Percentiles rank a stretch among this genome's conserved stretches.
phyloP scores from a whole-genome alignment of 2,113 vertebrate genomes.

The Ochotona curzoniae region DNA sequence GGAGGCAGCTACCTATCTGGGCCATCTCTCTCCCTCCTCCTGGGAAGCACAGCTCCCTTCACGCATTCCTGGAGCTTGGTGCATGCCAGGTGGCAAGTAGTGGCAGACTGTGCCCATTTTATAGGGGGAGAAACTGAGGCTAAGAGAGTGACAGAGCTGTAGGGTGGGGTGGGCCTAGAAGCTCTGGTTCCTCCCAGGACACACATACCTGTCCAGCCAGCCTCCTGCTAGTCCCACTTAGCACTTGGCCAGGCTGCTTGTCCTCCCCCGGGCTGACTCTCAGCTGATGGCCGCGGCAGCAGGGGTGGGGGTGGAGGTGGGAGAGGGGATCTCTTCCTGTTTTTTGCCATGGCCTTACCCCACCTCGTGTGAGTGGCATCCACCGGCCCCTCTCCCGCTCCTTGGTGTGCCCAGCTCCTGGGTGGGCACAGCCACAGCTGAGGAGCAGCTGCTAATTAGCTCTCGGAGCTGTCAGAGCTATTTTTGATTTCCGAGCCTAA shows the following conservation, averaged over 20 bases:
- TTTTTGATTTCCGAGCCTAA: slow-evolving; percentile 81
- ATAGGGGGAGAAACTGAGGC: slow-evolving; percentile 25
- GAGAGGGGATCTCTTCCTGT: background rate
- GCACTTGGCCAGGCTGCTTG: no score
- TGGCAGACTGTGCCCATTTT: background rate
- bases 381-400: background rate
- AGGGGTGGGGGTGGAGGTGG: no score
- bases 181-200: background rate
- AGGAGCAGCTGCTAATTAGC: slow-evolving; percentile 80
- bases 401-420: slow-evolving; percentile 7
- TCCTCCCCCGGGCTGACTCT: background rate
- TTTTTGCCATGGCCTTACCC: background rate
- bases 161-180: background rate
- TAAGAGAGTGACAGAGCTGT: background rate
- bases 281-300: background rate
- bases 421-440: slow-evolving; percentile 67
- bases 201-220: background rate
- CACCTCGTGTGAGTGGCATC: background rate
- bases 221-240: background rate
- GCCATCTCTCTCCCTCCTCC: background rate
- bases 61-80: background rate
- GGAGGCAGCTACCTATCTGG: background rate
- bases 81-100: background rate
- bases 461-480: slow-evolving; percentile 75
- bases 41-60: background rate